A percentile compares a stretch with the other conserved stretches of the same genome.
These are phyloP conservation scores for Progne subis DNA, from an alignment of 2,113 vertebrate genomes.

Conservation along the genomic window DNA sequence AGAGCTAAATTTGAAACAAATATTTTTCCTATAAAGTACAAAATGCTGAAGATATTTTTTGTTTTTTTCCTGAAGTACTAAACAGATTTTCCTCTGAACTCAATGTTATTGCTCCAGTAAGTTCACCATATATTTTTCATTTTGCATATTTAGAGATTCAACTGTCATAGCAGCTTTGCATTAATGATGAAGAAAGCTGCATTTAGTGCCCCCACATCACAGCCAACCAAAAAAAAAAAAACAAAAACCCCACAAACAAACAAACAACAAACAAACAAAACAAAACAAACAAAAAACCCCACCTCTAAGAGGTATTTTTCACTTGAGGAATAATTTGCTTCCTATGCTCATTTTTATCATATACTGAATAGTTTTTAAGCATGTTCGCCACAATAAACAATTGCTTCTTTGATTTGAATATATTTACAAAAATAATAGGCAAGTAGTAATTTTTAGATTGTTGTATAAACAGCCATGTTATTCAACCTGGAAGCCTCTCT, in stretches of 20 bases:
- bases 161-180: neutral
- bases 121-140: conserved; percentile 14
- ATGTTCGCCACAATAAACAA: neutral
- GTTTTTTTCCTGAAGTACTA: neutral
- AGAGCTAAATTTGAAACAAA: neutral
- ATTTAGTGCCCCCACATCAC: neutral
- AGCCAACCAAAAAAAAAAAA: neutral
- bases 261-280: neutral
- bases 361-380: neutral
- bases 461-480: neutral
- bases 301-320: neutral
- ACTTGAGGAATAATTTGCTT: neutral
- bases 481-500: neutral
- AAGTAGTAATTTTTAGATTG: neutral
- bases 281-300: neutral
- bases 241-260: no score
- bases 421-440: neutral
- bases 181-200: conserved; percentile 36
- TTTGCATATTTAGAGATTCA: neutral
- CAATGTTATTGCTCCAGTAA: neutral
- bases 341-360: neutral
- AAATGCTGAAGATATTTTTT: neutral
- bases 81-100: neutral
- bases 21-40: neutral
- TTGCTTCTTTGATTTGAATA: neutral